A percentile compares a stretch with the other conserved stretches of the same genome.
phyloP scores from a whole-genome alignment of 2,113 vertebrate genomes.

The Polypterus bichir region DNA sequence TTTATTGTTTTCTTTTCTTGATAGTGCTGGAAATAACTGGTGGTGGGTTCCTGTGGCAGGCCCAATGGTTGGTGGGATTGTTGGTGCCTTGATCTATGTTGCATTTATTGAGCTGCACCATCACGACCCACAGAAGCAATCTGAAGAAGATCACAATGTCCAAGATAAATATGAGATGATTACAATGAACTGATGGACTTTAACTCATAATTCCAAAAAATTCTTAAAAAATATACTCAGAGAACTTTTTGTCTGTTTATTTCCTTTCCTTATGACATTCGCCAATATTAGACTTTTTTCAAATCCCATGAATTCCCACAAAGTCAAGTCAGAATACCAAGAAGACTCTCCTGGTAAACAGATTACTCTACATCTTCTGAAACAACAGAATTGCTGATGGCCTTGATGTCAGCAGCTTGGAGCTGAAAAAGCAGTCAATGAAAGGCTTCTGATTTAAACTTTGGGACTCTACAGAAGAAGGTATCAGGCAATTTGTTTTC shows the following conservation, averaged over 20 bases:
- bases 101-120: conserved; percentile 83
- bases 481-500: too few species aligned
- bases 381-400: too few species aligned
- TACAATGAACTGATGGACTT: conserved; percentile 41
- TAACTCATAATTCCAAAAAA: neutral
- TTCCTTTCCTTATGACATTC: neutral
- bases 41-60: conserved; percentile 89
- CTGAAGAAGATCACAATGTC: conserved; percentile 39
- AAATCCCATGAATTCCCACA: neutral
- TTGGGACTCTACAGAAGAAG: too few species aligned
- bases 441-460: too few species aligned
- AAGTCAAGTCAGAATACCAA: neutral
- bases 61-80: conserved; percentile 68
- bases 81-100: conserved; percentile 67
- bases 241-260: neutral
- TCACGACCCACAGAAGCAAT: conserved; percentile 28
- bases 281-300: neutral
- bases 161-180: conserved; percentile 74
- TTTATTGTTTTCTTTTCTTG: conserved; percentile 19
- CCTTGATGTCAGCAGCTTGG: too few species aligned
- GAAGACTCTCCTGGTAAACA: neutral
- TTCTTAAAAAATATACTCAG: neutral
- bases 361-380: too few species aligned
- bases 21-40: conserved; percentile 74
- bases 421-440: too few species aligned